Base-by-base conservation (phyloP, 2,888 invertebrate genomes). In the Pterostichus madidus region DNA sequence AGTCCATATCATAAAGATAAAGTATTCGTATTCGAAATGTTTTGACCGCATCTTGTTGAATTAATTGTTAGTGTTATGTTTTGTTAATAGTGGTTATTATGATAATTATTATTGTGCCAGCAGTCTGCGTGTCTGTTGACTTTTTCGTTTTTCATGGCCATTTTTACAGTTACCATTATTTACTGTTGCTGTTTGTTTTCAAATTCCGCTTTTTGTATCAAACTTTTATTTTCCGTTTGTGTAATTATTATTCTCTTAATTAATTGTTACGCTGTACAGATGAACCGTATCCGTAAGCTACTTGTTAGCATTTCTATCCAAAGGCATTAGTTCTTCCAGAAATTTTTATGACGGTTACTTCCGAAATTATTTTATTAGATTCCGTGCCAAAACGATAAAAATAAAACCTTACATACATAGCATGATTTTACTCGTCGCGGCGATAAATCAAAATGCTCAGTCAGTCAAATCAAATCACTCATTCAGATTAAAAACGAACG, bases 91-190 rank as follows among this genome's bases (percentile, higher is more conserved):
- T 81, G 71, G 68, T 79, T 64, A 79, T 79, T 52, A 75, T 77
- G 7, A n/a, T 24, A 71, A 17, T 71, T 24, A 44, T 71, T 71
- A 71, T 52, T 75, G 53, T 75, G 75, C 75, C 75, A 75, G 53
- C 75, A 75, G 75, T 52, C 53, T 52, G 44, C 46, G 13, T 64
- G 68, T 77, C 56, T 77, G 77, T 77, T 77, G 77, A 49, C 73
- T 80, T 73, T 53, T 81, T 81, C 68, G 81, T 81, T 75, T 71
- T 68, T 32, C 61, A 81, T 75, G 81, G 81, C 81, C 81, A 81
- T 81, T 81, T 71, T 75, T 81, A 81, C 81, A 81, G 81, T 81
- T 81, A 81, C 81, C 81, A 81, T 81, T 81, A 75, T 81, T 75
- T 81, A 81, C 75, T 81, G 80, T 75, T 75, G 73, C 75, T 81